Conservation (phyloP, 2,888 invertebrate species). For the Synanthedon formicaeformis region DNA sequence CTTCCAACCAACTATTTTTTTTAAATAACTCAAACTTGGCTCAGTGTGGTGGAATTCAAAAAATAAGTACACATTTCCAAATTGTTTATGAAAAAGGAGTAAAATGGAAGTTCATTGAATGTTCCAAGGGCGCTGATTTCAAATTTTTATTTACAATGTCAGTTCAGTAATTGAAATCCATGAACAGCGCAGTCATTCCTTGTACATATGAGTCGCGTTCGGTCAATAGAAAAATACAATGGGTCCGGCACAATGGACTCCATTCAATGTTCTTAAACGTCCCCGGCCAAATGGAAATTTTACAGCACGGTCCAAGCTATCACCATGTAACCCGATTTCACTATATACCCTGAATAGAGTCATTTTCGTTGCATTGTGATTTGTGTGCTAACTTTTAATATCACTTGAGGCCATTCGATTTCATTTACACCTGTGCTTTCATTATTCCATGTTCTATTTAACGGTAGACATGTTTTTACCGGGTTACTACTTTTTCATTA, state of each 20-base stretch:
- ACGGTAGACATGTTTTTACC: not conserved
- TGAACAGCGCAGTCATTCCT: slow-evolving; percentile 28
- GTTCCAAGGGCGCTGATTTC: too few relatives aligned
- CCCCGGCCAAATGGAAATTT: slow-evolving; percentile 59
- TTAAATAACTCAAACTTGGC: too few relatives aligned
- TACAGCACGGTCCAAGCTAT: slow-evolving; percentile 40
- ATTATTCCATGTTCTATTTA: not conserved
- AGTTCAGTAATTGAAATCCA: slow-evolving; percentile 51
- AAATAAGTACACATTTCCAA: too few relatives aligned
- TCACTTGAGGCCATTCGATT: slow-evolving; percentile 3
- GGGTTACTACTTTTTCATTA: too few relatives aligned
- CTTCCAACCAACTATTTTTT: too few relatives aligned
- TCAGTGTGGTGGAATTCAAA: too few relatives aligned
- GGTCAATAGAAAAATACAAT: slow-evolving; percentile 65
- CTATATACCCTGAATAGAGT: slow-evolving; percentile 9
- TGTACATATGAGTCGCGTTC: slow-evolving; percentile 35
- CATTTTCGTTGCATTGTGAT: slow-evolving; percentile 7
- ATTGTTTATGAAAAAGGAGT: too few relatives aligned
- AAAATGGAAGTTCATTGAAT: too few relatives aligned
- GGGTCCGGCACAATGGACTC: slow-evolving; percentile 40
- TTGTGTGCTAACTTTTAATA: slow-evolving; percentile 4
- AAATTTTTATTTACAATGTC: slow-evolving; percentile 30
- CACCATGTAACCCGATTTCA: slow-evolving; percentile 33
- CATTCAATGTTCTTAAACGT: slow-evolving; percentile 57
- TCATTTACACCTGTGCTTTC: not conserved